Base-by-base conservation (phyloP, 2,888 invertebrate genomes). In the Drosophila sordidula region DNA sequence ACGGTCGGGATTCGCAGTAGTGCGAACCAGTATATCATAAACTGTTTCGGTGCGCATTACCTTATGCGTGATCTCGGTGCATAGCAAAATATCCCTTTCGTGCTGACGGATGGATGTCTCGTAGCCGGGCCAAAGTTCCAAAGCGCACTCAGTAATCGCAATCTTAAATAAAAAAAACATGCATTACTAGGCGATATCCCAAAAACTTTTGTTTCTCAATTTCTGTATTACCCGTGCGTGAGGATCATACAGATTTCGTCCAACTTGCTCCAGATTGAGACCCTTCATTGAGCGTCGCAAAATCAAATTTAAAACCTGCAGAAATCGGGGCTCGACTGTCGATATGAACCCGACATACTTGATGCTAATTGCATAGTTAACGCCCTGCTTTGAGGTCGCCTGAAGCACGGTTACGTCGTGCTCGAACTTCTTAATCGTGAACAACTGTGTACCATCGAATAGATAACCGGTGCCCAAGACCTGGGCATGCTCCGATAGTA, bases 81-180 rank as follows among this genome's bases (percentile, higher is more conserved):
- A 96, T 93, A 98, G 93, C 14, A 98, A 91, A 14, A 98, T 94
- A 2, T 94, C 93, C 0, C 93, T 92, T 90, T 98, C 98, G 87
- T 96, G 96, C 80, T 97, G 96, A 1, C 97, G 94, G 39, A 98
- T 97, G 0, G 96, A 95, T 0, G 98, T 97, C 14, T 95, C 93
- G 76, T 96, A 97, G 0, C 97, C 97, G 0, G 97, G 97, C 96
- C 97, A 97, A 0, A 97, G 91, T 88, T 96, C 95, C n/a, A 97
- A 85, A 29, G 93, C 93, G 74, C 93, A 93, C 39, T 96, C 94
- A 0, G 93, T 93, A 0, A 96, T 92, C 36, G 94, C 93, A 46
- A 95, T 92, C 95, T 90, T 18, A 16, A 34, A 8, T 16, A 29
- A 49, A 52, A 9, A 9, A 1, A 12, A 9, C 9, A 18, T 26